These are phyloP conservation scores for Camelus bactrianus DNA, from an alignment of 2,113 vertebrate genomes.

Conservation along the genomic window DNA sequence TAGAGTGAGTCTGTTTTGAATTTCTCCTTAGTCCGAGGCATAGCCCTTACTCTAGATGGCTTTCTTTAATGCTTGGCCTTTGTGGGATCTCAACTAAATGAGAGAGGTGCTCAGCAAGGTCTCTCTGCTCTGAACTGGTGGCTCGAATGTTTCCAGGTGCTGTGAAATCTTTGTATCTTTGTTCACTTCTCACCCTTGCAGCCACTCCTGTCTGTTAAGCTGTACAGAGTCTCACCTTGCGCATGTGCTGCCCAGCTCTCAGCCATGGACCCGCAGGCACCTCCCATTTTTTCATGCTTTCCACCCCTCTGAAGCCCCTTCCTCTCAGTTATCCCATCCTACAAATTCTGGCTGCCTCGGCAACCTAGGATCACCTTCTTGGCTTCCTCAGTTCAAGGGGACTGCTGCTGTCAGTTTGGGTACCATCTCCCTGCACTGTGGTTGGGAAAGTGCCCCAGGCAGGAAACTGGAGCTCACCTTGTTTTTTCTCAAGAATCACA, in stretches of 20 bases:
- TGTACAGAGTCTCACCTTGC: not conserved
- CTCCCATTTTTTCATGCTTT: not conserved
- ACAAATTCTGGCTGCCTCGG: not conserved
- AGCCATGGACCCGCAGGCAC: not conserved
- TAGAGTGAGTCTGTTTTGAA: not conserved
- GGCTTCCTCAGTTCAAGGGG: not conserved
- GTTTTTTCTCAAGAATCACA: not conserved
- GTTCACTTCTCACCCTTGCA: not conserved
- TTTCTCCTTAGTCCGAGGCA: not conserved
- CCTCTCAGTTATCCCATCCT: not conserved
- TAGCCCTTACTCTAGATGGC: not conserved
- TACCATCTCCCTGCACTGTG: accelerated
- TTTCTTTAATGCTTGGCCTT: not conserved
- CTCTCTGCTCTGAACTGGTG: not conserved
- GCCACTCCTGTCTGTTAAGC: not conserved
- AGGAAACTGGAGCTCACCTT: not conserved
- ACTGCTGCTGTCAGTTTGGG: not conserved
- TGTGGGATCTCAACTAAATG: not conserved
- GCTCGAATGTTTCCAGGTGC: not conserved
- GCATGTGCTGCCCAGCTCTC: not conserved
- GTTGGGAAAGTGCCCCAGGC: not conserved
- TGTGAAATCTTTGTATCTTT: not conserved
- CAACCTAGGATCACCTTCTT: not conserved
- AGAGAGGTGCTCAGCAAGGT: not conserved
- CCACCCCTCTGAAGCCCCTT: not conserved